phyloP scores from a whole-genome alignment of 2,888 invertebrate species.

The Drosophila neonasuta region DNA sequence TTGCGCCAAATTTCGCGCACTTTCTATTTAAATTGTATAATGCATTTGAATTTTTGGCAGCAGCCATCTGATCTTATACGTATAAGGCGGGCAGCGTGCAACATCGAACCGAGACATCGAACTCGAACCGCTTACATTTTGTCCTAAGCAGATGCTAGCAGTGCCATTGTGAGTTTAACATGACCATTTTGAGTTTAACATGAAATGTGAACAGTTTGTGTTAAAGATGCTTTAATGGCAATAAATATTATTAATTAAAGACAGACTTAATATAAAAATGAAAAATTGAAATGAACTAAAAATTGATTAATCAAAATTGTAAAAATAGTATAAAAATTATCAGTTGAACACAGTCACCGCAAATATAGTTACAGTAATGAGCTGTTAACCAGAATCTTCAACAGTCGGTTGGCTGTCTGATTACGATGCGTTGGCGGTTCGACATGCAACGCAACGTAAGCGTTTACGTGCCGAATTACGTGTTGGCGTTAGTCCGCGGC shows the following conservation, averaged over 20 bases:
- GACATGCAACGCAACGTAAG: conserved; percentile 55
- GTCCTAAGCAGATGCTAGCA: conserved; percentile 16
- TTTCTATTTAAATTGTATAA: conserved; percentile 34
- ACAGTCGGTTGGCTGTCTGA: conserved; percentile 36
- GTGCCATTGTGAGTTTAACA: conserved; percentile 50
- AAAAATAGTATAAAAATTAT: background rate
- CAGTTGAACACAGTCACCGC: too few species aligned
- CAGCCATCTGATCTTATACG: conserved; percentile 9
- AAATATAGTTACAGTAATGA: conserved; percentile 1
- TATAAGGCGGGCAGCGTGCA: conserved; percentile 25
- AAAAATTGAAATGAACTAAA: background rate
- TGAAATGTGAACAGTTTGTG: conserved; percentile 7
- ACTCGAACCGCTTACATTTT: conserved; percentile 20
- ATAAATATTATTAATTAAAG: background rate
- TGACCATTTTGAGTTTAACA: conserved; percentile 47
- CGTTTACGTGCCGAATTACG: conserved; percentile 52
- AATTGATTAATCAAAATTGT: background rate
- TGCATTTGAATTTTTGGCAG: conserved; percentile 17
- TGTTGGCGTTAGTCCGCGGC: conserved; percentile 53
- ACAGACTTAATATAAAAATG: background rate
- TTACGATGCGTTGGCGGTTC: conserved; percentile 56
- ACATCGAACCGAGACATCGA: conserved; percentile 50
- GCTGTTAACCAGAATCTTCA: conserved; percentile 30
- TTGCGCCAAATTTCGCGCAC: conserved; percentile 19
- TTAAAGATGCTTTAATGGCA: conserved; percentile 13